These are phyloP conservation scores for Streptopelia turtur DNA, from an alignment of 2,797 vertebrate species.

Conservation along the genomic window DNA sequence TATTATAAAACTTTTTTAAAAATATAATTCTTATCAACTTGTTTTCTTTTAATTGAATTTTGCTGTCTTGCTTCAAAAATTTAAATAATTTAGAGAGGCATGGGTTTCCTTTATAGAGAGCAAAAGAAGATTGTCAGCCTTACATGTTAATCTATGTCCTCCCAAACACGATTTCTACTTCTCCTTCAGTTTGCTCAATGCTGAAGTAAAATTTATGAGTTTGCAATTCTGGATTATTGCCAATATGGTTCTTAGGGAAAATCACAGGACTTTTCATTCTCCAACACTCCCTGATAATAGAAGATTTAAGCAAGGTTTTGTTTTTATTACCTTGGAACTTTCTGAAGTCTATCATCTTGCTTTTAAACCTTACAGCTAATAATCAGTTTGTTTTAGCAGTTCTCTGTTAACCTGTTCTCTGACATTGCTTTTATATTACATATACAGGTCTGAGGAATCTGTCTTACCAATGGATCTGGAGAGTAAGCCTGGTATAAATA, in stretches of 20 bases:
- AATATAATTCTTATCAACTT: neutral
- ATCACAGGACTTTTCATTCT: neutral
- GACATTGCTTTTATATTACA: neutral
- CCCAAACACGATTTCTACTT: neutral
- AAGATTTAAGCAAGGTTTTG: neutral
- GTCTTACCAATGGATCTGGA: neutral
- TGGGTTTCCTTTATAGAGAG: neutral
- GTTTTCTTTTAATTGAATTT: neutral
- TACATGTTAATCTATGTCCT: fast-evolving
- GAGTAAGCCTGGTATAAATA: neutral
- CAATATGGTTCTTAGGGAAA: neutral
- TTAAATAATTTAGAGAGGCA: neutral
- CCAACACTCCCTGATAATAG: neutral
- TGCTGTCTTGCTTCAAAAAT: neutral
- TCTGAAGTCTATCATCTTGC: neutral
- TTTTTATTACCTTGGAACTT: neutral
- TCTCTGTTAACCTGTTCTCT: neutral
- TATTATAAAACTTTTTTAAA: neutral
- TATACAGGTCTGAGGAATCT: neutral
- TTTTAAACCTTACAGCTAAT: neutral
- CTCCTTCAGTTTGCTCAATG: neutral
- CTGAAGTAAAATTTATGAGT: neutral
- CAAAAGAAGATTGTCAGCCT: neutral
- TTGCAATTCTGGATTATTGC: neutral
- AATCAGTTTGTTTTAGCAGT: neutral